phyloP scores from a whole-genome alignment of 2,888 invertebrate genomes.

The Stegana nigrithorax region DNA sequence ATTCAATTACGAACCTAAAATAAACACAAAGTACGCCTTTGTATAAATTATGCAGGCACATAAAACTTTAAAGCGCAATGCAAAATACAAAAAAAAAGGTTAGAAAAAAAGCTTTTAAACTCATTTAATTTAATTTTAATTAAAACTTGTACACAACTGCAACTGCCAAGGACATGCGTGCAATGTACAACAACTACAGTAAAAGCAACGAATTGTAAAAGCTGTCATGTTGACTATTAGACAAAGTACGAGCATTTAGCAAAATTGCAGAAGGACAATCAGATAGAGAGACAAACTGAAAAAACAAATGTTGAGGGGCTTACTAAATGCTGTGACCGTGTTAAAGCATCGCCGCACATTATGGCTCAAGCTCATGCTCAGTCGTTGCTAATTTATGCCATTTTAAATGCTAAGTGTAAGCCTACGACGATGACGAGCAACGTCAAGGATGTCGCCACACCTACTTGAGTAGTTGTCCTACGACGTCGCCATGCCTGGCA shows the following conservation, averaged over 20 bases:
- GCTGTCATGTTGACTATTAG: not conserved
- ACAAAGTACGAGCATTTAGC: not conserved
- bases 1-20: too few relatives aligned
- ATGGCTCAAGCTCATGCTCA: too few relatives aligned
- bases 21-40: too few relatives aligned
- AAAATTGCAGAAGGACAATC: not conserved
- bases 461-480: constrained; percentile 22
- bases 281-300: not conserved
- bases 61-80: too few relatives aligned
- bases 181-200: not conserved
- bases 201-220: constrained; percentile 2
- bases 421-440: not conserved
- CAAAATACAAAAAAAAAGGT: not conserved
- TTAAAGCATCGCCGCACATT: too few relatives aligned
- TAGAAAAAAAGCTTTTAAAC: not conserved
- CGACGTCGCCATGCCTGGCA: constrained; percentile 5
- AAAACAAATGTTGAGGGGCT: not conserved
- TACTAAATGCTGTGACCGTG: not conserved
- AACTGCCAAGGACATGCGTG: constrained; percentile 4
- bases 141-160: constrained; percentile 9
- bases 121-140: constrained; percentile 12
- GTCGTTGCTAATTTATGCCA: constrained; percentile 15
- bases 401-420: constrained; percentile 3
- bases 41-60: too few relatives aligned
- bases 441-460: constrained; percentile 30